A percentile compares a stretch with the other conserved stretches of the same genome.
These are phyloP conservation scores for Cylindroiulus punctatus DNA, from an alignment of 2,888 invertebrate species.

Conservation along the genomic window DNA sequence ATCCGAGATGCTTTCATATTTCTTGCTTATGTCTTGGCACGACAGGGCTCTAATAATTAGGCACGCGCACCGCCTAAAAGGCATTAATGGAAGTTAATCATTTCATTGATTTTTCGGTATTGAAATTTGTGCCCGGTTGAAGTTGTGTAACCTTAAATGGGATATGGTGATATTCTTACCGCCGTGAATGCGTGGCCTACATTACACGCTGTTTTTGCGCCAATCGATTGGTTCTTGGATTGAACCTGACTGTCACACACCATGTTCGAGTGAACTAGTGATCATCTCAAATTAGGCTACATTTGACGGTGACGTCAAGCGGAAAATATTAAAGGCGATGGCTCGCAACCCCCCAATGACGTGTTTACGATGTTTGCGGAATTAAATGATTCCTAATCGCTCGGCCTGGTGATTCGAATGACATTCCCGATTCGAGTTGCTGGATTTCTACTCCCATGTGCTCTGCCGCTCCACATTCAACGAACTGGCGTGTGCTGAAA, in stretches of 20 bases:
- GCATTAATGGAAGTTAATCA: background rate
- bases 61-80: too few relatives aligned
- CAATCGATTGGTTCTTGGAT: constrained; percentile 25
- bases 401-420: background rate
- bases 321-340: constrained; percentile 32
- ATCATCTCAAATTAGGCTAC: constrained; percentile 27
- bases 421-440: background rate
- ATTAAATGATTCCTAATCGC: constrained; percentile 9
- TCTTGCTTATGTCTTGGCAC: too few relatives aligned
- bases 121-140: background rate
- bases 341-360: background rate
- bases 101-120: background rate
- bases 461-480: background rate
- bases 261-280: constrained; percentile 10
- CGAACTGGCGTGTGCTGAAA: background rate
- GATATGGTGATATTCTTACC: background rate
- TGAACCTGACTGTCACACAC: constrained; percentile 21
- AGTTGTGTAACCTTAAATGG: background rate
- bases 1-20: too few relatives aligned
- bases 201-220: background rate
- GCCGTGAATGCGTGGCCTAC: background rate
- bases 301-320: constrained; percentile 13
- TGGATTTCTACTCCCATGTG: background rate
- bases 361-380: background rate
- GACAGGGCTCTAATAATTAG: too few relatives aligned